A percentile compares a stretch with the other conserved stretches of the same genome.
Evolutionary conservation across 2,113 vertebrate genomes (phyloP).

Genomic region (Aegotheles bennettii): DNA sequence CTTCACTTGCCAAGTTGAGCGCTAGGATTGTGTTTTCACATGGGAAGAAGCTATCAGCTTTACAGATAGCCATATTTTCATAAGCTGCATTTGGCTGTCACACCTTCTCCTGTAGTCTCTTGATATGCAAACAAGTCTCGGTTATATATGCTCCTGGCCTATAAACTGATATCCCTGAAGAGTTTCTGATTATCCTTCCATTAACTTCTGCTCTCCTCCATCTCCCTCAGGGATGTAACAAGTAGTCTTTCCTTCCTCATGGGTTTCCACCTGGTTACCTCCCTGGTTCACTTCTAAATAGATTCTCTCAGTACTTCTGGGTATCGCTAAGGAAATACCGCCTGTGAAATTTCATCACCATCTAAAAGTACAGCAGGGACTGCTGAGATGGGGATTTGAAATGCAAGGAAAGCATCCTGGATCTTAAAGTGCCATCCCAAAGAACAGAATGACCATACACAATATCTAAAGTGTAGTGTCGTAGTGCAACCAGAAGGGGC

Average conservation of each 20-base stretch:
- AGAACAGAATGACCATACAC: not conserved
- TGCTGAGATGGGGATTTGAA: not conserved
- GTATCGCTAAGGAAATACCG: not conserved
- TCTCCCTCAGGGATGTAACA: not conserved
- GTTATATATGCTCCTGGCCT: slow-evolving; percentile 21
- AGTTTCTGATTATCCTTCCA: slow-evolving; percentile 48
- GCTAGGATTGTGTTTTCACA: slow-evolving; percentile 21
- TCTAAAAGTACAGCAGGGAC: not conserved
- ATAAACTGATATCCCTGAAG: slow-evolving; percentile 39
- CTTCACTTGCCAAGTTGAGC: slow-evolving; percentile 21
- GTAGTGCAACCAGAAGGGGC: not conserved
- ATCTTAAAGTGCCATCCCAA: not conserved
- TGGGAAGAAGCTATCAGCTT: not conserved
- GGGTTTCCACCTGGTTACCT: slow-evolving; percentile 46
- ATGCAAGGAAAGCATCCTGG: not conserved
- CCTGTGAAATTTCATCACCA: not conserved
- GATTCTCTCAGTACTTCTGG: not conserved
- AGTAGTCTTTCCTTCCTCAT: not conserved
- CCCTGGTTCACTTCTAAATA: not conserved
- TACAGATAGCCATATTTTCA: slow-evolving; percentile 40
- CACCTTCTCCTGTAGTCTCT: slow-evolving; percentile 39
- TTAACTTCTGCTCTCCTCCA: slow-evolving; percentile 10
- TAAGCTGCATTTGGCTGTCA: slow-evolving; percentile 55
- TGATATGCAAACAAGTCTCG: slow-evolving; percentile 52
- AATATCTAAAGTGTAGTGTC: accelerated